phyloP scores from a whole-genome alignment of 2,797 vertebrate species.

The Myioborus melanocephalus region DNA sequence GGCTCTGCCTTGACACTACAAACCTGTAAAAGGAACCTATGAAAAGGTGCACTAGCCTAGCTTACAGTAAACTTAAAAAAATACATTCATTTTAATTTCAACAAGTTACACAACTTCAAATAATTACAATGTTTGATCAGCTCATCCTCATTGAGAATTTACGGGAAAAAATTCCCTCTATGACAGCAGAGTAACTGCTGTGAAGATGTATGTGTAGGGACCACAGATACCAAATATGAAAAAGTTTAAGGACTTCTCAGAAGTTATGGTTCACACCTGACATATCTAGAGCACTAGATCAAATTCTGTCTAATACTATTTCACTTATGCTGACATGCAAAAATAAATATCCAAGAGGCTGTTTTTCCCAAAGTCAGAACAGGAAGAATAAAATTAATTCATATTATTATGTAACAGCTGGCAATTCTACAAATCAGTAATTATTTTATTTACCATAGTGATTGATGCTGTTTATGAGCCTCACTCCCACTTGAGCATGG shows the following conservation, averaged over 20 bases:
- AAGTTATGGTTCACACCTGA: conserved; percentile 59
- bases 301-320: conserved; percentile 2
- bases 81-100: background rate
- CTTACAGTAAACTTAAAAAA: background rate
- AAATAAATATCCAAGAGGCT: conserved; percentile 65
- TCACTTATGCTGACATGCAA: conserved; percentile 41
- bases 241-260: conserved; percentile 43
- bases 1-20: background rate
- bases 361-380: background rate
- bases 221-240: conserved; percentile 32
- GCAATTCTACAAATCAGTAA: background rate
- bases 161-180: background rate
- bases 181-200: conserved; percentile 46
- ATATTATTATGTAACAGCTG: background rate
- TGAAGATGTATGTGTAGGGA: background rate
- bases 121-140: conserved; percentile 34
- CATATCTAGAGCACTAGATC: conserved; percentile 49
- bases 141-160: background rate
- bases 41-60: background rate
- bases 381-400: conserved; percentile 40
- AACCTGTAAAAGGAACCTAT: background rate
- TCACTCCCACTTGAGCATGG: conserved; percentile 94
- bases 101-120: conserved; percentile 26
- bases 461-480: conserved; percentile 98
- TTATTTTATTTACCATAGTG: conserved; percentile 86